Base-by-base conservation (phyloP, 2,113 vertebrate genomes). In the Hyla sarda region DNA sequence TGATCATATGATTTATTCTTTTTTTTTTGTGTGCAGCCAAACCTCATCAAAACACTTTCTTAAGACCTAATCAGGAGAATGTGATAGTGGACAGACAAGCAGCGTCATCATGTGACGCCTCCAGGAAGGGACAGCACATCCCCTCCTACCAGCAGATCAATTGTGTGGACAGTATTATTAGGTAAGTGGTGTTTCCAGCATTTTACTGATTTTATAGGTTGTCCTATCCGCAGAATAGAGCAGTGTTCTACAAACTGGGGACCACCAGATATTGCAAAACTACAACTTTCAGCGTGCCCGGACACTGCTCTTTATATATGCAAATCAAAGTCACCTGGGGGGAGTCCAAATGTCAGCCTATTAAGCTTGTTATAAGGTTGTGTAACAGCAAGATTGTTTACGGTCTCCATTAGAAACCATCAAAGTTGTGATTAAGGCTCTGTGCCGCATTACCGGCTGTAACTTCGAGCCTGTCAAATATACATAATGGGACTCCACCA, bases 81-180 rank as follows among this genome's bases (percentile, higher is more conserved):
- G 82, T 87, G 10, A 88, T 89, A 37, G 60, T 90, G 47, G 83
- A 89, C 87, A 91, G 90, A 72, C 89, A 83, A 45, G 58, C 83
- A 30, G 41, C 25, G 0, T 21, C 75, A 9, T 88, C 92, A 37
- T 88, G 81, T 5, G 91, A 93, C 32, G 91, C 91, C 17, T 88
- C 91, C 82, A 92, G 93, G 87, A 95, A 90, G 83, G 92, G 82
- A 4, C 89, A 80, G 0, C 92, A 28, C 78, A 87, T 95, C 91
- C 96, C 95, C 16, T 97, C 96, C 13, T 98, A 97, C 88, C 97
- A 98, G 90, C 96, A 98, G 85, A 97, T 98, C 84, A 97, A 96
- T 90, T 97, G 95, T 90, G 95, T 97, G 56, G 95, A 97, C 84
- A 96, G 95, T 88, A 96, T 97, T 88, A 95, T 97, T 87, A 96